Evolutionary conservation across 1,140 invertebrate species (phyloP), one percentile per base, ranked within the genome.

Genomic region (Drosophila nigromelanica): DNA sequence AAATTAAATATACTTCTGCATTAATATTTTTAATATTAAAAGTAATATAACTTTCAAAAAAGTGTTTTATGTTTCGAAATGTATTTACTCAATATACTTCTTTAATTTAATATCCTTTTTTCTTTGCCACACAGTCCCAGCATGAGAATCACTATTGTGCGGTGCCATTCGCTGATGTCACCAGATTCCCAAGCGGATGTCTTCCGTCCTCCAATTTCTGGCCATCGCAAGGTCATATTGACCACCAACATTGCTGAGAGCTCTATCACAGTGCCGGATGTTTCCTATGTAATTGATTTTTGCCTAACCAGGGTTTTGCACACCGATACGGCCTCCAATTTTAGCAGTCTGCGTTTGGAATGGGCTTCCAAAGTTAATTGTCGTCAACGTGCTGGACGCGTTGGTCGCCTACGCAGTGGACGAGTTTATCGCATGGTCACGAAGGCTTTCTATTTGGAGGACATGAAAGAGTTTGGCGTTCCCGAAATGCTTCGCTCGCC

Each of bases 161-260:
- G 86, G 15, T 90, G 90, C n/a, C 91, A 91, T 59, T 91, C 91
- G 1, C 45, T 91, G 2, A 86, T 92, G 50, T 71, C 87, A 1
- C 58, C 90, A 0, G 80, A 90, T 0, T 73, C 75, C 15, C 91
- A 91, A 35, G 50, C 55, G 8, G 71, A 80, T 54, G 73, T 90
- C 1, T 91, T 92, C 90, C 77, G 92, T 11, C 80, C 91, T 10
- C 85, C 94, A 4, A 93, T 93, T 18, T 48, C 76, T 0, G 94
- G 94, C 1, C 90, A 93, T 37, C 93, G 97, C 50, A 99, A 98
- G 93, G 94, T 98, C 71, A 99, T 99, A 89, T 93, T 99, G 1
- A 94, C 98, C 0, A 99, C 98, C 5, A 98, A 99, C 92, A 98
- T 99, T 76, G 98, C 98, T 0, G 99, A 99, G 92, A 99, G 97